Evolutionary conservation across 2,797 vertebrate species (phyloP).

Genomic region (Muscicapa striata): DNA sequence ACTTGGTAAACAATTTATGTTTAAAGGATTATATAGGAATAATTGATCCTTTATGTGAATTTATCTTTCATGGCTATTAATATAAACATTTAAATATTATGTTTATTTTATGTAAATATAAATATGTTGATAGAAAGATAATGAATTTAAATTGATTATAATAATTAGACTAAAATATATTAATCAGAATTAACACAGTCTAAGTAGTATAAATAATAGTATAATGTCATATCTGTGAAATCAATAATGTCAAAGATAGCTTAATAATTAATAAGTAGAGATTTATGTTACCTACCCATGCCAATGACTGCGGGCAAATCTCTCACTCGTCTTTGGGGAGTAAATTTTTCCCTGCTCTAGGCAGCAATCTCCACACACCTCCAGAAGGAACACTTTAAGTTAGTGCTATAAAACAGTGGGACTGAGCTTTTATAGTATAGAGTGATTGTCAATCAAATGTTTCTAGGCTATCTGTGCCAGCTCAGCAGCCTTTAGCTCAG

Average conservation of each 20-base stretch:
- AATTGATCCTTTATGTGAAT: background rate
- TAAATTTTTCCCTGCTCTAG: background rate
- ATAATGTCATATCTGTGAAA: background rate
- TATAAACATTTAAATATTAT: background rate
- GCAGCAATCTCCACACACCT: background rate
- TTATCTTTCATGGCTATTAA: background rate
- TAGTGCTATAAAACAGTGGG: background rate
- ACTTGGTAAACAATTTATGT: background rate
- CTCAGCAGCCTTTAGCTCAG: background rate
- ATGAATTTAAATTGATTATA: background rate
- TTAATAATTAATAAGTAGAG: background rate
- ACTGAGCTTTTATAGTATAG: background rate
- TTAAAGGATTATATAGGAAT: background rate
- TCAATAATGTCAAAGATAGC: background rate
- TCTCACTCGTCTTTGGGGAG: background rate
- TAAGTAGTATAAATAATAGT: background rate
- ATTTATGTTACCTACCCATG: background rate
- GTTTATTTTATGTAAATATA: background rate
- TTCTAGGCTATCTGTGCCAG: rapidly evolving
- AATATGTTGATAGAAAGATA: background rate
- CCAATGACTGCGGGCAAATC: background rate
- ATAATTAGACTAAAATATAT: background rate
- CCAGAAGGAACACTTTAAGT: background rate
- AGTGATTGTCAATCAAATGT: background rate
- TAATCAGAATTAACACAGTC: background rate